These are phyloP conservation scores for Sialia sialis DNA, from an alignment of 2,113 vertebrate genomes.

Conservation along the genomic window DNA sequence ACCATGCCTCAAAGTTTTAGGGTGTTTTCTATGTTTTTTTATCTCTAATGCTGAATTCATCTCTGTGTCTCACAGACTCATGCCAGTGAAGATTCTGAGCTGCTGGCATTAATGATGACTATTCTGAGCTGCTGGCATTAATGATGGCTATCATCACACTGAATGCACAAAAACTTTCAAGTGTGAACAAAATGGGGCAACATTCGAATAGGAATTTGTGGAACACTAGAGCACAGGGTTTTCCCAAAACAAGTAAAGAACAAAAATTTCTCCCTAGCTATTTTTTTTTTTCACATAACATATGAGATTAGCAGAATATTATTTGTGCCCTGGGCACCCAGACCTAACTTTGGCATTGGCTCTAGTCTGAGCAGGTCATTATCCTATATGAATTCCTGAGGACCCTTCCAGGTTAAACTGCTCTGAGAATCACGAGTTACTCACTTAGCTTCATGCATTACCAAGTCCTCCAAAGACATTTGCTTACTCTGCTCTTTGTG, in stretches of 20 bases:
- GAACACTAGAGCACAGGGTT: neutral
- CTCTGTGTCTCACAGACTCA: slow-evolving; percentile 25
- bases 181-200: neutral
- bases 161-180: neutral
- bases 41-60: neutral
- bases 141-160: slow-evolving; percentile 9
- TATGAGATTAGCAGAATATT: neutral
- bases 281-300: neutral
- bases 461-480: neutral
- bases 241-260: slow-evolving; percentile 26
- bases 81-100: neutral
- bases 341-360: neutral
- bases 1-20: neutral
- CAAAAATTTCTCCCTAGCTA: neutral
- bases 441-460: neutral
- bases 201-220: neutral
- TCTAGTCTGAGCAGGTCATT: neutral
- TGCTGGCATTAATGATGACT: neutral
- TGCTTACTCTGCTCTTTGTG: neutral
- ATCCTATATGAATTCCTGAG: neutral
- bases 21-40: slow-evolving; percentile 36
- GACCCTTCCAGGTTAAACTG: neutral
- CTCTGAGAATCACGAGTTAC: neutral
- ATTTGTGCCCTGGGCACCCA: neutral
- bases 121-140: neutral